Base-by-base conservation (phyloP, 2,797 vertebrate genomes). In the Heterohyrax brucei region DNA sequence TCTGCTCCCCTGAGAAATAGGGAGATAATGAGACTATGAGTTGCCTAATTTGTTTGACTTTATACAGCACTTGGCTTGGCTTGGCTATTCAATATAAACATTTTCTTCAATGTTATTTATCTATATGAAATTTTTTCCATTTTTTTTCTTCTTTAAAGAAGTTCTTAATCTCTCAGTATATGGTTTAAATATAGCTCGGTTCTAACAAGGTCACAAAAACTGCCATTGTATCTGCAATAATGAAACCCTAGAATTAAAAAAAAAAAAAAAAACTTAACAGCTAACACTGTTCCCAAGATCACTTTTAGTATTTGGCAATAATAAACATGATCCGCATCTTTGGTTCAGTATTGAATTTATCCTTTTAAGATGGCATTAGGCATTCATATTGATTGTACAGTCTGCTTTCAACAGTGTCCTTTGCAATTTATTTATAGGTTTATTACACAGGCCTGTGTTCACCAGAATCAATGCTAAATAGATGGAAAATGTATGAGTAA, bases 351-450 rank as follows among this genome's bases (percentile, higher is more conserved):
- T 14, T 88, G 87, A 72, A 26, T 88, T 64, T 72, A 56, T 30
- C 16, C 46, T 83, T 83, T 46, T 73, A 85, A 93, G 93, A 70
- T 24, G 84, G 10, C 18, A 72, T 26, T 92, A 48, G 33, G 44
- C 28, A 68, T 84, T 76, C 26, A 21, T 89, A 93, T 91, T 89
- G 92, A 92, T 89, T 91, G 1, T 48, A 33, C 22, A 81, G 70
- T 95, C 28, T 62, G 30, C 46, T 96, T 94, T 94, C 53, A 96
- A 10, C 33, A 56, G 19, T 89, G 44, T 28, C 48, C 62, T 94
- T 87, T 90, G 73, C 76, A 84, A 90, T 92, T 75, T 89, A 88
- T 88, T 95, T 94, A 82, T 86, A 91, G 59, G 13, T 72, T 93
- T 96, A 79, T 88, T 50, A 33, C 16, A 81, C 30, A 95, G 73